phyloP scores from a whole-genome alignment of 1,140 invertebrate genomes.

The Venustaconcha ellipsiformis region DNA sequence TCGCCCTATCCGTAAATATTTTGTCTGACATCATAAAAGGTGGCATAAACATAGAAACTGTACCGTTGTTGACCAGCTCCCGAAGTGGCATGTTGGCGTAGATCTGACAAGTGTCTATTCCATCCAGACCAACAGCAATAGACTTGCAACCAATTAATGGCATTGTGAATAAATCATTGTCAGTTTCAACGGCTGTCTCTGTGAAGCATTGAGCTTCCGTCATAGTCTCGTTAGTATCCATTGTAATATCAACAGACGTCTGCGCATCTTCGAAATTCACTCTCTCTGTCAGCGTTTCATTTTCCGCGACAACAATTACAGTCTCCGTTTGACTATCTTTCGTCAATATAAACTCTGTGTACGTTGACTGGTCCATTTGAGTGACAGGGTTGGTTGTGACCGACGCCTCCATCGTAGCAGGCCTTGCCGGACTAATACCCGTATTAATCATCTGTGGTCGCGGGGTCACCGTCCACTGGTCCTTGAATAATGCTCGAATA shows the following conservation, averaged over 20 bases:
- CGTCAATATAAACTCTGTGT: constrained; percentile 47
- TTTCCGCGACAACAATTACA: constrained; percentile 44
- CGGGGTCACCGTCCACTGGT: constrained; percentile 56
- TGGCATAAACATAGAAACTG: neutral
- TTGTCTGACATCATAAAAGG: constrained; percentile 13
- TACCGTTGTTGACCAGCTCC: neutral
- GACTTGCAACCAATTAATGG: too few species aligned
- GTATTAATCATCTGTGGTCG: constrained; percentile 52
- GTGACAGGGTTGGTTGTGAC: constrained; percentile 52
- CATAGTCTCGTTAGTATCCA: constrained; percentile 44
- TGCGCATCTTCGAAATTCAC: constrained; percentile 49
- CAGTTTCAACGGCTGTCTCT: constrained; percentile 38
- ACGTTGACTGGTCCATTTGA: constrained; percentile 53
- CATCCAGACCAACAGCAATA: too few species aligned
- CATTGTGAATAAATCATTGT: constrained; percentile 22
- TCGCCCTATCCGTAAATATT: constrained; percentile 31
- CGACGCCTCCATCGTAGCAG: constrained; percentile 51
- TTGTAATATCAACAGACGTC: constrained; percentile 44
- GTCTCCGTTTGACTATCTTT: constrained; percentile 53
- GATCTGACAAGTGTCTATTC: constrained; percentile 6
- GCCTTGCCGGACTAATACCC: constrained; percentile 51
- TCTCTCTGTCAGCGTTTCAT: constrained; percentile 58
- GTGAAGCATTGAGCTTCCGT: constrained; percentile 34
- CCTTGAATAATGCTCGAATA: constrained; percentile 20
- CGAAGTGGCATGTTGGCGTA: constrained; percentile 6